Percentiles rank a stretch among this genome's conserved stretches.
These are phyloP conservation scores for Notarius lentiginosus DNA, from an alignment of 2,113 vertebrate genomes.

Conservation along the genomic window DNA sequence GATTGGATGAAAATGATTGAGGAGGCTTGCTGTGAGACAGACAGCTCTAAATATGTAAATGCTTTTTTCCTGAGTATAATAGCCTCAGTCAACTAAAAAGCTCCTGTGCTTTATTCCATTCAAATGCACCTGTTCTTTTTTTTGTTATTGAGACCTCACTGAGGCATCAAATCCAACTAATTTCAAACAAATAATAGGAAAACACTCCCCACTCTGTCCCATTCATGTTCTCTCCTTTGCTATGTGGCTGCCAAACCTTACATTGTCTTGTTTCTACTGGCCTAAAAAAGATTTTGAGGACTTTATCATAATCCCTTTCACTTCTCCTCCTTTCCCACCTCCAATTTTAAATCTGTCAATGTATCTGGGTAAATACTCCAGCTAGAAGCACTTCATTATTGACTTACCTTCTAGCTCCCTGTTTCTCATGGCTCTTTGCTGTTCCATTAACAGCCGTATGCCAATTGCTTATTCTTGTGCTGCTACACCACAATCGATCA, in stretches of 20 bases:
- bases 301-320: constrained; percentile 8
- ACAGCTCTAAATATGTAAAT: constrained; percentile 34
- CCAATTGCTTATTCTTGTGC: background rate
- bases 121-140: constrained; percentile 24
- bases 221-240: background rate
- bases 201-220: background rate
- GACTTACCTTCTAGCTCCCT: background rate
- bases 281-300: constrained; percentile 1
- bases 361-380: constrained; percentile 3
- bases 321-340: constrained; percentile 22
- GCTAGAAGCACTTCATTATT: constrained; percentile 24
- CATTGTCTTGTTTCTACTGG: background rate
- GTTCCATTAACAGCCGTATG: constrained; percentile 8
- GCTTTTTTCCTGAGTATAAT: constrained; percentile 14
- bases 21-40: background rate
- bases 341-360: constrained; percentile 16
- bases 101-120: constrained; percentile 20
- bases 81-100: constrained; percentile 8
- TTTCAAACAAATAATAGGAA: background rate
- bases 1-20: constrained; percentile 23
- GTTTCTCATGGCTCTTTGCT: background rate
- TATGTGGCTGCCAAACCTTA: background rate
- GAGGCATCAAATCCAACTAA: background rate
- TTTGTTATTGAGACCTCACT: background rate
- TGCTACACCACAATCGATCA: constrained; percentile 14